phyloP scores from a whole-genome alignment of 2,113 vertebrate species.

The Bolborhynchus lineola region DNA sequence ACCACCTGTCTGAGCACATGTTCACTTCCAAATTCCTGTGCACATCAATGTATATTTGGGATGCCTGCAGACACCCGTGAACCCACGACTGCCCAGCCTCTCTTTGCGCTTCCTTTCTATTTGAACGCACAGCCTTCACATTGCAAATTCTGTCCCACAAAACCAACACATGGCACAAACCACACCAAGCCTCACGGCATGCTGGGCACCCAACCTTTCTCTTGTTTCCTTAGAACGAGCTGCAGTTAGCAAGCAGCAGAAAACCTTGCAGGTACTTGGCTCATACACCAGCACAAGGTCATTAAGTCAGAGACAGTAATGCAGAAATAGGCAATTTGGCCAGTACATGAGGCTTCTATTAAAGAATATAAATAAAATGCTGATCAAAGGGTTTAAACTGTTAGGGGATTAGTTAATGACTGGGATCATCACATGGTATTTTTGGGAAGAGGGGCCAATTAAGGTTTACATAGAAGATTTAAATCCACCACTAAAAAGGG shows the following conservation, averaged over 20 bases:
- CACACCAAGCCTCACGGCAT: not conserved
- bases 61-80: not conserved
- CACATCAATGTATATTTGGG: not conserved
- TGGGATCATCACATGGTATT: not conserved
- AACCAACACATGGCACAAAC: not conserved
- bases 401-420: slow-evolving; percentile 34
- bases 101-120: not conserved
- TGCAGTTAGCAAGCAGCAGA: not conserved
- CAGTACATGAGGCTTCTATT: not conserved
- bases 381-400: slow-evolving; percentile 12
- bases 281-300: not conserved
- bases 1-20: slow-evolving; percentile 19
- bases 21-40: not conserved
- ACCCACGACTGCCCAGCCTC: not conserved
- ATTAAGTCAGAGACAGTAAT: not conserved
- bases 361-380: not conserved
- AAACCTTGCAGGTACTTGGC: not conserved
- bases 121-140: fast-evolving
- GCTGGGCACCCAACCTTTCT: not conserved
- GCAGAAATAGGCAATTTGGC: not conserved
- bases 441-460: slow-evolving; percentile 39
- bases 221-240: not conserved
- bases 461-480: slow-evolving; percentile 14
- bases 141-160: not conserved
- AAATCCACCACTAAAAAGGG: not conserved